Evolutionary conservation across 2,888 invertebrate genomes (phyloP), one percentile per base, ranked within the genome.

Genomic region (Fragum fragum): DNA sequence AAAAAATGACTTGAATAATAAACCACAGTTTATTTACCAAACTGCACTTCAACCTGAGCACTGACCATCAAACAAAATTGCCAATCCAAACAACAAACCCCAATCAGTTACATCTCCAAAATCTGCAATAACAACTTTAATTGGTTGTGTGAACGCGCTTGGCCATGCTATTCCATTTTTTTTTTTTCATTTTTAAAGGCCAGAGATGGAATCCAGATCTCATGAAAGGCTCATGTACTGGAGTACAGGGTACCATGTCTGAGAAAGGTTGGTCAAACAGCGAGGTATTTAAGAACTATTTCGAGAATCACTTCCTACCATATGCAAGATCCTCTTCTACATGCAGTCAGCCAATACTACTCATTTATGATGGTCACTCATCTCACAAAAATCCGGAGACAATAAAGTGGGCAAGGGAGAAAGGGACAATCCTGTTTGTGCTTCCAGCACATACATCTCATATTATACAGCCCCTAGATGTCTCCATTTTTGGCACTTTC

Each of bases 151-250:
- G 5, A 80, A 76, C 68, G 76, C 80, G 1, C 2, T 76, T 23
- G 80, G 80, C 5, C 53, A 72, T 14, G 11, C 36, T 3, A 11
- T 80, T 1, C 76, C 80, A n/a, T 76, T 68, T 14, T 76, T 18
- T 76, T 68, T 14, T 76, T 59, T 66, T 73, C 66, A 28, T 80
- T 5, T 80, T 80, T 55, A 76, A 80, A 55, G 81, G 80, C 7
- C 71, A 75, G 57, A 47, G 61, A 18, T 71, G 61, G 61, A 70
- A 70, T 32, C 29, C 39, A 6, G 69, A 79, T 5, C 61, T 79
- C 3, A 59, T 70, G 63, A 63, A 73, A 36, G 73, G 73, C 23
- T 59, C 81, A 16, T 39, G 53, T 68, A 57, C 59, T 26, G 68
- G 76, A n/a, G 69, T 59, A 0, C 57, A 18, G 14, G 75, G 57